Percentiles rank a stretch among this genome's conserved stretches.
These are phyloP conservation scores for Bovichtus variegatus DNA, from an alignment of 2,797 vertebrate genomes.

Conservation along the genomic window DNA sequence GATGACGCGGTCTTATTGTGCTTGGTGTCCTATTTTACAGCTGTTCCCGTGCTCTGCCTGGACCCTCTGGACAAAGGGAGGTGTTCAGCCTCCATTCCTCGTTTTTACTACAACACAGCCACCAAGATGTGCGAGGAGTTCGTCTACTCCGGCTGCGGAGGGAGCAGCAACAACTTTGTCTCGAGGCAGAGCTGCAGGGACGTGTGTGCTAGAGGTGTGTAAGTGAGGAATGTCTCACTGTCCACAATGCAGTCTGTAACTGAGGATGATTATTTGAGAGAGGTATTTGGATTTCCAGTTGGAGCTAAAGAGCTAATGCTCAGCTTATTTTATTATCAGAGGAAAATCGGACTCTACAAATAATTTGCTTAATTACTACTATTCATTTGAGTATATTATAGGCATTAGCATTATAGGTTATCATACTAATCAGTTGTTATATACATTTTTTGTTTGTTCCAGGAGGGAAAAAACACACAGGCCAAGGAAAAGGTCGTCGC, in stretches of 20 bases:
- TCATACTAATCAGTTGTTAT: slow-evolving; percentile 41
- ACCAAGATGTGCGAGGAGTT: slow-evolving; percentile 89
- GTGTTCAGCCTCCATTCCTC: slow-evolving; percentile 90
- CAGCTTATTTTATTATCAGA: slow-evolving; percentile 28
- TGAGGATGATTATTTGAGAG: neutral
- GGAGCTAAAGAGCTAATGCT: slow-evolving; percentile 11
- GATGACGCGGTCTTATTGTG: neutral
- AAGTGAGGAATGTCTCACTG: neutral
- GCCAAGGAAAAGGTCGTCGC: slow-evolving; percentile 28
- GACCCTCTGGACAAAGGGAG: slow-evolving; percentile 89
- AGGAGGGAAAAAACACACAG: slow-evolving; percentile 55
- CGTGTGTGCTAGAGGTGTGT: slow-evolving; percentile 88
- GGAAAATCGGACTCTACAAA: slow-evolving; percentile 14
- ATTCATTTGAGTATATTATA: neutral
- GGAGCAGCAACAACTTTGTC: slow-evolving; percentile 94
- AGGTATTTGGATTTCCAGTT: neutral
- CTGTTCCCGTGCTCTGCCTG: slow-evolving; percentile 88
- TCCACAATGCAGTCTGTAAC: neutral
- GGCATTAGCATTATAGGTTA: neutral
- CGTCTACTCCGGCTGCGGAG: slow-evolving; percentile 91
- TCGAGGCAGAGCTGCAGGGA: slow-evolving; percentile 83
- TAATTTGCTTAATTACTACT: slow-evolving; percentile 2
- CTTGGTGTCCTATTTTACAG: slow-evolving; percentile 65
- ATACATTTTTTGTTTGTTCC: slow-evolving; percentile 39
- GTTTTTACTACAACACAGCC: slow-evolving; percentile 90